Percentiles rank a stretch among this genome's conserved stretches.
phyloP scores from a whole-genome alignment of 23 tunicate genomes.

The Aplidium turbinatum region DNA sequence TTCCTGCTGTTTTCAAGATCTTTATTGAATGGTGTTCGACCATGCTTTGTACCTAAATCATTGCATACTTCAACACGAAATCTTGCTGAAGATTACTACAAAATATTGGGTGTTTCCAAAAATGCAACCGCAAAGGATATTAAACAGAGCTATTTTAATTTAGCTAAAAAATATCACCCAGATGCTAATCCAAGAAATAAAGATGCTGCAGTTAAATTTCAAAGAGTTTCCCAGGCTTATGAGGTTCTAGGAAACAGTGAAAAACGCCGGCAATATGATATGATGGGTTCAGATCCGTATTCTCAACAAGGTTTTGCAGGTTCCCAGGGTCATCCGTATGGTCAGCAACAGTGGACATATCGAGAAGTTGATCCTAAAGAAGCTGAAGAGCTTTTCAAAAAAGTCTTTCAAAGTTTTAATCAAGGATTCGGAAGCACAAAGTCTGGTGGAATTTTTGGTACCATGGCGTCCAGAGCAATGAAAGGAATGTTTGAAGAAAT shows the following conservation, averaged over 20 bases:
- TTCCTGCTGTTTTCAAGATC: no score
- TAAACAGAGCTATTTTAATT: constrained; percentile 52
- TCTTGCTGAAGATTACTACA: constrained; percentile 42
- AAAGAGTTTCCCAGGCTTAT: constrained; percentile 69
- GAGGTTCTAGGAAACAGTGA: constrained; percentile 45
- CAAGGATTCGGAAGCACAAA: not conserved
- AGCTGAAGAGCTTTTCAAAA: constrained; percentile 52
- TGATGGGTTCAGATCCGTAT: constrained; percentile 34
- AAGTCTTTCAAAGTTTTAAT: constrained; percentile 36
- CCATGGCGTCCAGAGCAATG: not conserved
- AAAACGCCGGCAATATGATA: constrained; percentile 60
- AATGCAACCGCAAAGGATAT: constrained; percentile 66
- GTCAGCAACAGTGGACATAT: constrained; percentile 18
- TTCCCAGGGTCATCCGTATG: not conserved
- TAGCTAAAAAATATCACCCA: constrained; percentile 82
- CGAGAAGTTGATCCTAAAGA: constrained; percentile 28
- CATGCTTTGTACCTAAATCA: no score
- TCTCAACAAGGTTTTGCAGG: not conserved
- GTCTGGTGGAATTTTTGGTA: not conserved
- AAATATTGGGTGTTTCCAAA: constrained; percentile 46
- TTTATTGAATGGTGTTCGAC: no score
- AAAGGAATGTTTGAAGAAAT: not conserved
- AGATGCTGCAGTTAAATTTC: constrained; percentile 55
- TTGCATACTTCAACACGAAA: no score
- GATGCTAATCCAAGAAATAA: constrained; percentile 54